Evolutionary conservation across 1,140 invertebrate species (phyloP), one percentile per base, ranked within the genome.

Genomic region (Nixonia krombeini): DNA sequence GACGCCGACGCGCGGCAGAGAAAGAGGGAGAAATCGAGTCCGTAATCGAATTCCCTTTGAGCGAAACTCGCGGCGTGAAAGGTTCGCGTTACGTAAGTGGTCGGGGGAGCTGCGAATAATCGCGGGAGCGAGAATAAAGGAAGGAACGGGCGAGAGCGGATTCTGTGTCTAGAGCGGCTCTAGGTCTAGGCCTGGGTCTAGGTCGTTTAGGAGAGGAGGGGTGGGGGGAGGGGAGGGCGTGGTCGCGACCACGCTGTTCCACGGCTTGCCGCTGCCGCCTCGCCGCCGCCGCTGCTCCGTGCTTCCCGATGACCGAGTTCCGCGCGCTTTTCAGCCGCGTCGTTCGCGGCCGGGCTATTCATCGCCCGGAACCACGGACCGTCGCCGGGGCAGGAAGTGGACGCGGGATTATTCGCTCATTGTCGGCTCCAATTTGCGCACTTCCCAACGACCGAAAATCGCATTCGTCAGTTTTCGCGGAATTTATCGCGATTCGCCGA

Each of bases 111-210:
- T 31, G 51, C 51, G 49, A 63, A 49, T 31, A 62, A 67, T 61
- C 53, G 46, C 64, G 46, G 9, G 72, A 46, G 72, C 53, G 74
- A 73, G 73, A 74, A 75, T 69, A 75, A 75, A 74, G 59, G 45
- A 69, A 76, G 55, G 61, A 58, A 65, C 53, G 41, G 68, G 57
- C 55, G 64, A 59, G 58, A 59, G 58, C 56, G 63, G 68, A 69
- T 62, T 74, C 72, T 65, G 55, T 61, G 64, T 40, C 56, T 71
- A 74, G 73, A 74, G 56, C 53, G 57, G 56, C 47, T 76, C 73
- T 76, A 74, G 78, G 80, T 82, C 73, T 80, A 82, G 79, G 80
- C 80, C 73, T 80, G 81, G 79, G 80, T 82, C 80, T 82, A 80
- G 80, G 80, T 81, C 80, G 78, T 68, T 62, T 53, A 40, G 69